phyloP scores from a whole-genome alignment of 2,113 vertebrate genomes.

The Saccopteryx bilineata region DNA sequence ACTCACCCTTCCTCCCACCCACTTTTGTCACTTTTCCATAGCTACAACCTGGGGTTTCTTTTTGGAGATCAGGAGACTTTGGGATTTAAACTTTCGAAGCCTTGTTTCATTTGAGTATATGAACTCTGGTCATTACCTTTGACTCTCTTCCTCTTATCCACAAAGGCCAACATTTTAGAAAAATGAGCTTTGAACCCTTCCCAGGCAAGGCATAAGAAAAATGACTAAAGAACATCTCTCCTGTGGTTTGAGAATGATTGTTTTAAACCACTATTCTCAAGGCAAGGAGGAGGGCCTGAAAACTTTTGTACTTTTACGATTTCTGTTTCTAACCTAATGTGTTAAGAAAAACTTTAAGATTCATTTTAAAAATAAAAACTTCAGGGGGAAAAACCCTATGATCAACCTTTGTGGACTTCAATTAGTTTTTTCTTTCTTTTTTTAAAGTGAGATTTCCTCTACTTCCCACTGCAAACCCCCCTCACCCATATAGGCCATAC shows the following conservation, averaged over 20 bases:
- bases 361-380: constrained; percentile 63
- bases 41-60: constrained; percentile 55
- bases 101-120: constrained; percentile 77
- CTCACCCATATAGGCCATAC: neutral
- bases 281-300: constrained; percentile 41
- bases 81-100: constrained; percentile 60
- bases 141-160: constrained; percentile 55
- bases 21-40: constrained; percentile 43
- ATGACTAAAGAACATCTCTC: constrained; percentile 68
- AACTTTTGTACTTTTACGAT: constrained; percentile 78
- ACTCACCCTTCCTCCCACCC: neutral
- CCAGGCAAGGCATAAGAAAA: constrained; percentile 68
- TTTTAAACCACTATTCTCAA: constrained; percentile 68
- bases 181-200: constrained; percentile 73
- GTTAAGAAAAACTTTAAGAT: constrained; percentile 27
- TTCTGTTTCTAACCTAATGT: constrained; percentile 68
- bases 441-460: constrained; percentile 55
- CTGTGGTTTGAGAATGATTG: constrained; percentile 60
- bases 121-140: constrained; percentile 79
- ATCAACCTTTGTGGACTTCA: constrained; percentile 70
- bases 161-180: constrained; percentile 73
- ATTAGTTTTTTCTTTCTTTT: constrained; percentile 11
- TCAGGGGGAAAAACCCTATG: neutral
- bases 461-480: neutral
- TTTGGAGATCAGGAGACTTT: constrained; percentile 57